Conservation (phyloP, 2,888 invertebrate genomes). For the Catocala fraxini region DNA sequence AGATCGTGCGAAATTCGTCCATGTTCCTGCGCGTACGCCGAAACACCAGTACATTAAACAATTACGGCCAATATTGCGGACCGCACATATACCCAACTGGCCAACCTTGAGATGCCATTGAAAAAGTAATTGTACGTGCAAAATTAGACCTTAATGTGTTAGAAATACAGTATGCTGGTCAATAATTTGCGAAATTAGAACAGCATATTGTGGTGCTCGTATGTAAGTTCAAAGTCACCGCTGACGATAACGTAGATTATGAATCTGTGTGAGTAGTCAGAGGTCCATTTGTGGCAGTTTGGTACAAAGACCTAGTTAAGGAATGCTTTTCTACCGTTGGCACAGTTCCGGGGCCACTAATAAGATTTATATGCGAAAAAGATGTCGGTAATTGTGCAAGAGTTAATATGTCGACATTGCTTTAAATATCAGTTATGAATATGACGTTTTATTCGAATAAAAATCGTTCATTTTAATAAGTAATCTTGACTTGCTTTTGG, state of each 20-base stretch:
- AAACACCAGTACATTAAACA: slow-evolving; percentile 71
- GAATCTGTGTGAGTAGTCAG: slow-evolving; percentile 45
- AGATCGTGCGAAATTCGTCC: slow-evolving; percentile 35
- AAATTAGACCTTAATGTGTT: slow-evolving; percentile 26
- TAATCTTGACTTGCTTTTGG: too few species aligned
- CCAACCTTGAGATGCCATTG: slow-evolving; percentile 29
- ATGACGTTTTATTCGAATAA: too few species aligned
- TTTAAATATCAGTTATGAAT: too few species aligned
- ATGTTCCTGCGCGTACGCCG: slow-evolving; percentile 44
- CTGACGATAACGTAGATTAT: slow-evolving; percentile 47
- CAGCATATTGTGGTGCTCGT: slow-evolving; percentile 27
- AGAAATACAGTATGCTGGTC: slow-evolving; percentile 15
- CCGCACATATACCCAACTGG: slow-evolving; percentile 50
- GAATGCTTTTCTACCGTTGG: slow-evolving; percentile 23
- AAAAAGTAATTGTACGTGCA: slow-evolving; percentile 12
- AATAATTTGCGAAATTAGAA: slow-evolving; percentile 6
- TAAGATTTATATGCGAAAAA: slow-evolving; percentile 38
- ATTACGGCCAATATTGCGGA: slow-evolving; percentile 77
- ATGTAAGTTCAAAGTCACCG: slow-evolving; percentile 80
- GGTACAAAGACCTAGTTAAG: slow-evolving; percentile 48
- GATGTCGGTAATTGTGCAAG: slow-evolving; percentile 26
- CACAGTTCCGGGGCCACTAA: slow-evolving; percentile 39
- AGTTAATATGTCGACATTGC: too few species aligned
- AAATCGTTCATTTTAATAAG: too few species aligned
- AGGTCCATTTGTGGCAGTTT: slow-evolving; percentile 31